Evolutionary conservation across 2,113 vertebrate species (phyloP).

Genomic region (Oreocharis arfaki): DNA sequence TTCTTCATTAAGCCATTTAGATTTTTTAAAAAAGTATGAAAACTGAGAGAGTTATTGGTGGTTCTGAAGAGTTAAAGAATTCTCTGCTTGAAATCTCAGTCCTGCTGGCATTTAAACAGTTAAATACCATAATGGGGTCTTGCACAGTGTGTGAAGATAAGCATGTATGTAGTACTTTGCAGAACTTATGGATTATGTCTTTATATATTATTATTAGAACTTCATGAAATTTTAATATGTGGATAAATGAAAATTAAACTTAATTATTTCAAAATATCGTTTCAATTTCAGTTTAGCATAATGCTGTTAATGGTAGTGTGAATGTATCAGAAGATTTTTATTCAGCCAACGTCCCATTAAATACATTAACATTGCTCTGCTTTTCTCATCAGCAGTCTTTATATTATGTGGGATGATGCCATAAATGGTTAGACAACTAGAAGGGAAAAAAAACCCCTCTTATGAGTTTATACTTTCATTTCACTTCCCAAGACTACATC

Average conservation of each 20-base stretch:
- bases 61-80: neutral
- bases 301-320: neutral
- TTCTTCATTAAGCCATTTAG: neutral
- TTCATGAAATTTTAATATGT: conserved; percentile 18
- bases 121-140: neutral
- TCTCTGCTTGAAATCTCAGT: neutral
- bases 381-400: neutral
- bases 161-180: neutral
- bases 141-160: neutral
- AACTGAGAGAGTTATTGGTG: neutral
- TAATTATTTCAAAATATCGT: conserved; percentile 44
- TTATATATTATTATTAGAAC: neutral
- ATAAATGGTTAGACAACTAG: neutral
- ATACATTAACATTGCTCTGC: neutral
- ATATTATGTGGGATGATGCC: conserved; percentile 3
- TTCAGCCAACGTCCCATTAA: conserved; percentile 17
- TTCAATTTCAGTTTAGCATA: neutral
- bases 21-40: neutral
- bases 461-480: neutral
- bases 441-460: neutral
- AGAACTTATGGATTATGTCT: neutral
- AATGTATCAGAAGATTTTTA: neutral
- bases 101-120: neutral
- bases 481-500: neutral
- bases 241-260: conserved; percentile 41